These are phyloP conservation scores for Caenorhabditis becei DNA, from an alignment of 2,888 invertebrate genomes.

Conservation along the genomic window DNA sequence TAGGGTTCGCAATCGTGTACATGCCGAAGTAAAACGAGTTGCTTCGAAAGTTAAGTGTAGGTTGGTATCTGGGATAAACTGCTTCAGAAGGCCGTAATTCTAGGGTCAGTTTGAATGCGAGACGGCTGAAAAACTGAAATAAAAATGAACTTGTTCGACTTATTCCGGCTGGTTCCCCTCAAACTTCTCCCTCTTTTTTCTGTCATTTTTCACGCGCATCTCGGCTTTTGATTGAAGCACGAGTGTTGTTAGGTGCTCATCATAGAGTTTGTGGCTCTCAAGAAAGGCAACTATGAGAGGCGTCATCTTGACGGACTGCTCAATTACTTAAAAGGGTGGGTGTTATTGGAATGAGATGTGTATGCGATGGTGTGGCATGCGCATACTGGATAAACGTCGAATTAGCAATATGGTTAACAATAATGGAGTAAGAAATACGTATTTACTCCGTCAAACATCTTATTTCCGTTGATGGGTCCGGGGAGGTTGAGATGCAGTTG, in stretches of 20 bases:
- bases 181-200: background rate
- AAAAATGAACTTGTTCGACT: background rate
- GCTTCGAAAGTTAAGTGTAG: background rate
- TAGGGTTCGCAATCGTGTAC: background rate
- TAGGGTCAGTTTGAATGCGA: background rate
- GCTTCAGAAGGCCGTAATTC: background rate
- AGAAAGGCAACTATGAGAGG: constrained; percentile 33
- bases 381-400: constrained; percentile 66
- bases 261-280: constrained; percentile 10
- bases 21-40: background rate
- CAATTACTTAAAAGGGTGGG: constrained; percentile 63
- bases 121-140: background rate
- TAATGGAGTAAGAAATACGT: constrained; percentile 56
- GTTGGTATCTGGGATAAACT: background rate
- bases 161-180: background rate
- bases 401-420: constrained; percentile 68
- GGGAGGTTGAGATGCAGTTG: constrained; percentile 2
- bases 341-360: constrained; percentile 61
- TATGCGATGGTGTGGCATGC: constrained; percentile 43
- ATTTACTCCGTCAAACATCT: constrained; percentile 41
- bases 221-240: constrained; percentile 1
- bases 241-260: constrained; percentile 36
- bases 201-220: background rate
- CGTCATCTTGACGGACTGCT: constrained; percentile 49
- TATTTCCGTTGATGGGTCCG: constrained; percentile 36